phyloP scores from a whole-genome alignment of 2,113 vertebrate genomes.

The Ophiodon elongatus region DNA sequence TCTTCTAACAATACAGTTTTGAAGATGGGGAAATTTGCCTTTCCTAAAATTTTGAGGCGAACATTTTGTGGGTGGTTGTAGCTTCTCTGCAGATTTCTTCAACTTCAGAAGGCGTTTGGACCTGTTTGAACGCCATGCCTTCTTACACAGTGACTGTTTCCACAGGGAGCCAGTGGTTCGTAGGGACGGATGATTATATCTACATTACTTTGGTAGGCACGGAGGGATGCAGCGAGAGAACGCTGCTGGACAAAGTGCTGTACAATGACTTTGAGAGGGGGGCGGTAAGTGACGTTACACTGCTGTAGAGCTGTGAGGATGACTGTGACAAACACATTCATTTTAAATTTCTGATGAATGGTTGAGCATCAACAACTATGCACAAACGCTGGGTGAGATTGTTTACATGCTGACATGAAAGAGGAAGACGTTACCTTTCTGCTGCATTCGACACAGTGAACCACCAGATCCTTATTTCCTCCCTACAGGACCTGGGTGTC shows the following conservation, averaged over 20 bases:
- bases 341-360: background rate
- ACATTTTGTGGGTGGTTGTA: background rate
- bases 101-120: constrained; percentile 19
- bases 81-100: constrained; percentile 17
- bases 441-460: no score
- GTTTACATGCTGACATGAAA: background rate
- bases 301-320: background rate
- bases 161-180: constrained; percentile 96
- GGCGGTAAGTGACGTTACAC: constrained; percentile 87
- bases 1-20: background rate
- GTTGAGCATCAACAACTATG: background rate
- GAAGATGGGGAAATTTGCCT: constrained; percentile 9
- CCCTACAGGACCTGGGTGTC: no score
- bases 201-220: constrained; percentile 92
- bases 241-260: constrained; percentile 93
- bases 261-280: constrained; percentile 98
- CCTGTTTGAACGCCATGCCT: constrained; percentile 82
- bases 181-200: constrained; percentile 95
- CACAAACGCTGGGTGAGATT: background rate
- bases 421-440: constrained; percentile 30
- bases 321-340: background rate
- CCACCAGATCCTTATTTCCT: no score
- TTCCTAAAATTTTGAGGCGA: background rate
- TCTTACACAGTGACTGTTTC: constrained; percentile 92
- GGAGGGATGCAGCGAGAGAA: constrained; percentile 89